phyloP scores from a whole-genome alignment of 2,888 invertebrate species.

The Oscheius myriophilus region DNA sequence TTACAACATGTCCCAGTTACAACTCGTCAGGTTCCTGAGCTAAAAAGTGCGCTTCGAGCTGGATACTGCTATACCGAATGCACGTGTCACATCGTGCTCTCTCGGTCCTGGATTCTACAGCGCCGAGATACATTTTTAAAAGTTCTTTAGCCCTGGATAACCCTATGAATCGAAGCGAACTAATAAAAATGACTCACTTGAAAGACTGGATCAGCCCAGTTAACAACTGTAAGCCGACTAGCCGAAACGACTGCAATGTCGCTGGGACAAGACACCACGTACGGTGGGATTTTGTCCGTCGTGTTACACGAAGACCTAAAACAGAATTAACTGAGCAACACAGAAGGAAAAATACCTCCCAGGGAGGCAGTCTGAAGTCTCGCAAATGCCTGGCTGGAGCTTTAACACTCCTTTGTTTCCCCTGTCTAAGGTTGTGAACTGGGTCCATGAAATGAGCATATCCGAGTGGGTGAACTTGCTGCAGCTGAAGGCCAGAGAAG shows the following conservation, averaged over 20 bases:
- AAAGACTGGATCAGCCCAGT: slow-evolving; percentile 17
- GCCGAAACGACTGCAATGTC: background rate
- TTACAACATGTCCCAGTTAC: too few relatives aligned
- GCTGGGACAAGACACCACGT: slow-evolving; percentile 14
- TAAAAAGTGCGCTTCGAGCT: too few relatives aligned
- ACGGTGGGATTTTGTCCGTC: slow-evolving; percentile 28
- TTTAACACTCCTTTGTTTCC: slow-evolving; percentile 14
- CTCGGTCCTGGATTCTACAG: too few relatives aligned
- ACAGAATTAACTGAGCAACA: too few relatives aligned
- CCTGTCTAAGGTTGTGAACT: slow-evolving; percentile 22
- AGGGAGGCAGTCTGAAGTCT: slow-evolving; percentile 22
- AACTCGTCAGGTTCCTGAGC: too few relatives aligned
- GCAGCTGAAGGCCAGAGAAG: slow-evolving; percentile 22
- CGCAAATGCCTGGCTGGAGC: slow-evolving; percentile 28
- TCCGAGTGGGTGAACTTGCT: background rate
- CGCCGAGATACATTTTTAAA: too few relatives aligned
- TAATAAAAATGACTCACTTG: background rate
- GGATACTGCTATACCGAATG: too few relatives aligned
- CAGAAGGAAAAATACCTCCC: slow-evolving; percentile 10
- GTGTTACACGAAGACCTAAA: background rate
- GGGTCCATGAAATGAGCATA: slow-evolving; percentile 21
- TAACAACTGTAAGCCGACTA: background rate
- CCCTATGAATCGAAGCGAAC: too few relatives aligned
- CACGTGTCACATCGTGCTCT: too few relatives aligned
- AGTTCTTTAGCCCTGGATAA: too few relatives aligned